These are phyloP conservation scores for Agapornis canus DNA, from an alignment of 2,797 vertebrate species.

Conservation along the genomic window DNA sequence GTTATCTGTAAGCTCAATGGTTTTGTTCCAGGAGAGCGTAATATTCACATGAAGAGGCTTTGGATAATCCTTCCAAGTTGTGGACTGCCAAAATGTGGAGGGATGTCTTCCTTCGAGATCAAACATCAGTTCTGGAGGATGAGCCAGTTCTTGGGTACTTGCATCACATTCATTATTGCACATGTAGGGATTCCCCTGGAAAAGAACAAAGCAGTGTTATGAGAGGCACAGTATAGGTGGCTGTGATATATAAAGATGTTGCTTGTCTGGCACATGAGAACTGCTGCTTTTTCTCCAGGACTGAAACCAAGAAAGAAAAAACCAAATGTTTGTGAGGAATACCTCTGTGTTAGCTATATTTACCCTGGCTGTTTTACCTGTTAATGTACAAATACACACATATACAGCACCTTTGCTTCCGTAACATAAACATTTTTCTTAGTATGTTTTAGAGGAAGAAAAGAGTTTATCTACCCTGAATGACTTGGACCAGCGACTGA, in stretches of 20 bases:
- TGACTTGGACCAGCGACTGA: background rate
- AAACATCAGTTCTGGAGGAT: slow-evolving; percentile 96
- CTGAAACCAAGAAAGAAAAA: background rate
- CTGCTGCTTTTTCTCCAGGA: background rate
- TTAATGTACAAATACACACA: background rate
- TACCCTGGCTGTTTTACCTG: background rate
- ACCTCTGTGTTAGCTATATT: background rate
- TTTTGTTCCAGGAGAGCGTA: slow-evolving; percentile 98
- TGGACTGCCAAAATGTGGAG: slow-evolving; percentile 97
- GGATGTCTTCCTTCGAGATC: slow-evolving; percentile 95
- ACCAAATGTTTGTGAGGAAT: background rate
- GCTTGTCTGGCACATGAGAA: background rate
- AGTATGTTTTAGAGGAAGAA: background rate
- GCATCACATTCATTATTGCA: slow-evolving; percentile 99
- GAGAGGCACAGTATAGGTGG: background rate
- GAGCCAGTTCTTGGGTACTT: slow-evolving; percentile 90
- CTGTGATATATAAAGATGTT: background rate
- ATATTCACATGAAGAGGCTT: slow-evolving; percentile 94
- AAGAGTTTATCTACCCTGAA: slow-evolving; percentile 29
- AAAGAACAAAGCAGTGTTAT: slow-evolving; percentile 57
- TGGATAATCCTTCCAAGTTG: slow-evolving; percentile 95
- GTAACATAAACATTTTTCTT: background rate
- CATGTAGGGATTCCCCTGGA: slow-evolving; percentile 98
- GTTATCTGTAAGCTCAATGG: slow-evolving; percentile 96
- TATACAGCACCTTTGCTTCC: background rate